Base-by-base conservation (phyloP, 2,888 invertebrate genomes). In the Zygogramma bicolorata region DNA sequence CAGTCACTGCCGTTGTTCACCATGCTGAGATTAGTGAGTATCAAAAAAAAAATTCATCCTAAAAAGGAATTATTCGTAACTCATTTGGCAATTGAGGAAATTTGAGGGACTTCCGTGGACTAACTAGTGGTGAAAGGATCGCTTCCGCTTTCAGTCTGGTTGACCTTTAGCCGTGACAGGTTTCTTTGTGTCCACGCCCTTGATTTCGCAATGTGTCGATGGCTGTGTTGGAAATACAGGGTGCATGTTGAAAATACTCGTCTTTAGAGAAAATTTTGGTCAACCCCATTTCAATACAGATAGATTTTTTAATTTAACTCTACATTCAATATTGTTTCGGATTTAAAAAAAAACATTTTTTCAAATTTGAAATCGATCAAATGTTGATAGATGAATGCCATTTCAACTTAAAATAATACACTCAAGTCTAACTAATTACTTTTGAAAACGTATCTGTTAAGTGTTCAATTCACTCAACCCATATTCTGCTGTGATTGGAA, bases 1-100 rank as follows among this genome's bases (percentile, higher is more conserved):
- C 42, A 63, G 40, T 82, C 83, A 68, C 73, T 66, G 65, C 38
- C 70, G 80, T 81, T 77, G 72, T 71, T 72, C 81, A 82, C 72
- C 80, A 84, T 85, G 85, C 81, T 82, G 70, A 81, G 71, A 82
- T 80, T 84, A 78, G 86, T 86, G 82, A 85, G 86, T 86, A 84
- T 81, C 65, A 38, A 62, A 71, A 67, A 71, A 34, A 29, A 66
- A 31, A 53, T n/a, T 49, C 66, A 69, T 70, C 60, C 53, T 59
- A 46, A 22, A 67, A 59, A 38, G 5, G 57, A 49, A 25, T 40
- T 4, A n/a, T 31, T 38, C 38, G 65, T 68, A 68, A 10, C 38
- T 38, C 13, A 46, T 58, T 49, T n/a, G 49, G 57, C 38, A 58
- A 1, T 2, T 34, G 13, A 34, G 1, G 7, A 29, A n/a, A 4